Base-by-base conservation (phyloP, 2,888 invertebrate genomes). In the Patella depressa region DNA sequence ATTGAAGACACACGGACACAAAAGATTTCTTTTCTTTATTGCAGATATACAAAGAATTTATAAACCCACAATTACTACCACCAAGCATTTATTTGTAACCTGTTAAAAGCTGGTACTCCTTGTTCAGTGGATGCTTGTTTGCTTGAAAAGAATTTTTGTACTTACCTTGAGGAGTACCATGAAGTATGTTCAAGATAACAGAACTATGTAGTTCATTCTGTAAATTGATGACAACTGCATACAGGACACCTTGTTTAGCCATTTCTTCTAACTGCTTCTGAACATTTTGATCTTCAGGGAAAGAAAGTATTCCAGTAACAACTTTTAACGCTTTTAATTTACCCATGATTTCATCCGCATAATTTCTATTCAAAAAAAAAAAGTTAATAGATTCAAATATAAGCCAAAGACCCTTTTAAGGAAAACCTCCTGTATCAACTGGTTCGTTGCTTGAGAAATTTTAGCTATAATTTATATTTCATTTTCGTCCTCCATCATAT, bases 281-380 rank as follows among this genome's bases (percentile, higher is more conserved):
- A 15, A 97, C 94, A 0, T 96, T 95, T 0, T 96, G 95, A 88
- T 97, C 96, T 89, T 96, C 97, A 92, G 97, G 96, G 0, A 98
- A 97, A 90, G 96, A 97, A n/a, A 97, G 92, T 0, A 98, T 93
- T 90, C 97, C 97, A 0, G 97, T 97, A 53, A 88, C 81, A 73
- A 92, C 76, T 2, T 96, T 96, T 7, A 96, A 91, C 70, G 94
- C 94, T 89, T 96, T 96, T 77, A 98, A 92, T 17, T 95, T 94
- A 65, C 94, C 93, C 90, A 98, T 97, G 81, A 98, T 95, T 87
- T 94, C 95, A 90, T 98, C 97, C 0, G 97, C 97, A 90, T 97
- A 98, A 88, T 95, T 94, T 77, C 96, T 91, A 45, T 45, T 24
- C 45, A 4, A 45, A 45, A 45, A 45, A 45, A 34, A 34, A 9